Percentiles rank a stretch among this genome's conserved stretches.
Conservation (phyloP, 1,140 invertebrate genomes). For the Zaprionus africanus region DNA sequence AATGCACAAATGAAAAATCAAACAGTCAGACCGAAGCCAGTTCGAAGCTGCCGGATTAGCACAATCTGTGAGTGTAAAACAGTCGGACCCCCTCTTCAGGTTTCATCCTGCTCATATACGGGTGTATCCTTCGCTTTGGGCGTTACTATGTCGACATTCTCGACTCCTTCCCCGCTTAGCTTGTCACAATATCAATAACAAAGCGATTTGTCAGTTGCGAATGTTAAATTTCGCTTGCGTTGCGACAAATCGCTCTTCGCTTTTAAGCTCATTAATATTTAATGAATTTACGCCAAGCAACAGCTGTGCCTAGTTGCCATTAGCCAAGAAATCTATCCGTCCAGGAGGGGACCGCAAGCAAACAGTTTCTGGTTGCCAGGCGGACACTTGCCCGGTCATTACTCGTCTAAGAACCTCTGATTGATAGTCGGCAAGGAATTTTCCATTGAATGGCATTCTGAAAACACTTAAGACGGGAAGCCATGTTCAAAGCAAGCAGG, state of each 20-base stretch:
- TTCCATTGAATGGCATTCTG: neutral
- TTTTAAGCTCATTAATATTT: slow-evolving; percentile 75
- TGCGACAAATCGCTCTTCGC: slow-evolving; percentile 61
- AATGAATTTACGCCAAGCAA: slow-evolving; percentile 59
- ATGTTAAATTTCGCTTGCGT: slow-evolving; percentile 41
- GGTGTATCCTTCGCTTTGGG: no score
- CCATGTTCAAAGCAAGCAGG: no score
- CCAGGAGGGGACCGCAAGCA: slow-evolving; percentile 47
- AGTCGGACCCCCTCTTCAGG: neutral
- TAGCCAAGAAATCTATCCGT: slow-evolving; percentile 17
- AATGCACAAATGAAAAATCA: slow-evolving; percentile 72
- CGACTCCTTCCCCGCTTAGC: neutral
- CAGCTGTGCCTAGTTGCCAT: slow-evolving; percentile 53
- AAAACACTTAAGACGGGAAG: neutral
- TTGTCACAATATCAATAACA: slow-evolving; percentile 37
- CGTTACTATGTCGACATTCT: neutral
- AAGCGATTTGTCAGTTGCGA: slow-evolving; percentile 54
- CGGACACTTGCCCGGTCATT: slow-evolving; percentile 39
- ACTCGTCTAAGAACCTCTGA: slow-evolving; percentile 36
- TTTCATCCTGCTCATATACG: neutral
- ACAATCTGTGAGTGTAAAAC: slow-evolving; percentile 5
- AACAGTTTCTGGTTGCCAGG: neutral
- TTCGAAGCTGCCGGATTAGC: slow-evolving; percentile 39
- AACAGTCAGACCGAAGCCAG: slow-evolving; percentile 40
- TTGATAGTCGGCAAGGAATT: slow-evolving; percentile 48